phyloP scores from a whole-genome alignment of 1,140 invertebrate species.

The Chionoecetes opilio region DNA sequence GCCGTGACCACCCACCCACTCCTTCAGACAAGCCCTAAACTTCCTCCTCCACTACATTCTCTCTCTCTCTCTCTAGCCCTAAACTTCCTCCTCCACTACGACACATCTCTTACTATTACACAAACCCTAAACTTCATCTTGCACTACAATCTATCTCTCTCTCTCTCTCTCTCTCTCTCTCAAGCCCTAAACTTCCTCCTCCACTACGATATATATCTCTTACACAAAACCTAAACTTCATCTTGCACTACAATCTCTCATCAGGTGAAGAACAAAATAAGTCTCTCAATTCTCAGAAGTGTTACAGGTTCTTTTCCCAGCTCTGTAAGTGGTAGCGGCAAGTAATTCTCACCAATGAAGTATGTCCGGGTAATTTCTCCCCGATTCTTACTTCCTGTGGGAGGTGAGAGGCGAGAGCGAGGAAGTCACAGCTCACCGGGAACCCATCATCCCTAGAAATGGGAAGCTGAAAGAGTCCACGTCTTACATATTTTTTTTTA shows the following conservation, averaged over 20 bases:
- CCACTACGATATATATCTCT: too few species aligned
- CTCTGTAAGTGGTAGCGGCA: too few species aligned
- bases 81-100: not conserved
- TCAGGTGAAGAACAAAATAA: too few species aligned
- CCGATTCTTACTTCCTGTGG: not conserved
- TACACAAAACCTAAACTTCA: too few species aligned
- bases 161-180: conserved; percentile 20
- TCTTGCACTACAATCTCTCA: too few species aligned
- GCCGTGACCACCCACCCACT: conserved; percentile 52
- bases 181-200: not conserved
- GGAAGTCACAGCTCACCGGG: not conserved
- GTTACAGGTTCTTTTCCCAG: too few species aligned
- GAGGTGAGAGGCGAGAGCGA: not conserved
- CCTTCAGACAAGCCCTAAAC: not conserved
- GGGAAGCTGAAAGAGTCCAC: not conserved
- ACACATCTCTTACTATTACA: not conserved
- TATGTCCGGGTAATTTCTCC: too few species aligned
- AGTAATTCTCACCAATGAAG: too few species aligned
- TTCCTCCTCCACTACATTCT: not conserved
- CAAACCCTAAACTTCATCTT: not conserved
- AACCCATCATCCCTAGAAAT: not conserved
- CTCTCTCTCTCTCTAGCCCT: not conserved
- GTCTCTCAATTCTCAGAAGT: too few species aligned
- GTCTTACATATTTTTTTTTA: too few species aligned
- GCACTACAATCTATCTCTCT: not conserved